phyloP scores from a whole-genome alignment of 2,797 vertebrate species.

The Parauchenoglanis punctatus region DNA sequence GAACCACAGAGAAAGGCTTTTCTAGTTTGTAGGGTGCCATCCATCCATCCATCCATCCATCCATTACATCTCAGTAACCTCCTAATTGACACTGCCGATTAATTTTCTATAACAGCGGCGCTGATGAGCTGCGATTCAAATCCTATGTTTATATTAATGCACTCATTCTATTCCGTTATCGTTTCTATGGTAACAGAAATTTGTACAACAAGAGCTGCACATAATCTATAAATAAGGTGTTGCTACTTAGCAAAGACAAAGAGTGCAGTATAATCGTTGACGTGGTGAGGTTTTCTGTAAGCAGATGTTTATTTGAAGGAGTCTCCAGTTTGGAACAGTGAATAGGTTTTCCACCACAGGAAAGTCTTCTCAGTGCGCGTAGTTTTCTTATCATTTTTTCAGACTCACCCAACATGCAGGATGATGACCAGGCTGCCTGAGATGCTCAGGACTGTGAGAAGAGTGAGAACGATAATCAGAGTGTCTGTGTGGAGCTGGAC shows the following conservation, averaged over 20 bases:
- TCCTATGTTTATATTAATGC: neutral
- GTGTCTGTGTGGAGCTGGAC: constrained; percentile 8
- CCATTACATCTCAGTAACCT: neutral
- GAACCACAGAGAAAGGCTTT: neutral
- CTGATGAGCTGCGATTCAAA: neutral
- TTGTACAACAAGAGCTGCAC: neutral
- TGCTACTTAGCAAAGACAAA: neutral
- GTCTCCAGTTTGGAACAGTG: neutral
- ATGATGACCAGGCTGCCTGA: constrained; percentile 38
- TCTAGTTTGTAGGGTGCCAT: neutral
- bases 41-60: neutral
- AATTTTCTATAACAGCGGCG: neutral
- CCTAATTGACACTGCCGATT: neutral
- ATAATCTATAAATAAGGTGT: neutral
- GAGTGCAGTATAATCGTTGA: neutral
- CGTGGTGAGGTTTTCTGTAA: neutral
- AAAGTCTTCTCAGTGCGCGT: neutral
- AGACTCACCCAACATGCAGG: constrained; percentile 27
- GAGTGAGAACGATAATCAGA: constrained; percentile 28
- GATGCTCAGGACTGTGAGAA: constrained; percentile 41
- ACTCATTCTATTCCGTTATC: neutral
- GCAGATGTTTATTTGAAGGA: neutral
- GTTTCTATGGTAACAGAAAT: neutral
- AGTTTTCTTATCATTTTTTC: neutral
- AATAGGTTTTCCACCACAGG: neutral